Conservation (phyloP, 2,888 invertebrate genomes). For the Epirrita christyi region DNA sequence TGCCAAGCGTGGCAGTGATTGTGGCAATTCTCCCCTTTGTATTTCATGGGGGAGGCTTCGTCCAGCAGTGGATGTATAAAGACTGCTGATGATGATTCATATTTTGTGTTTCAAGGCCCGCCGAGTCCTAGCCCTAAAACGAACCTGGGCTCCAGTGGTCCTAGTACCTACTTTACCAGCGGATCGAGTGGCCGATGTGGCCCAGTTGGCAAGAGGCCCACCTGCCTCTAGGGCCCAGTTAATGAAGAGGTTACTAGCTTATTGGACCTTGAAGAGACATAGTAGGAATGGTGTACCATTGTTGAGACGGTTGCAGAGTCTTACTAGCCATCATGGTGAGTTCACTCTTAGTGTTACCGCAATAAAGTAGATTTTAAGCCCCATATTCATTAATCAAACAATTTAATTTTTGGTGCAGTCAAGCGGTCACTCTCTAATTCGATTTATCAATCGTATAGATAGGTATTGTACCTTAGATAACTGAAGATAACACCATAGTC, state of each 20-base stretch:
- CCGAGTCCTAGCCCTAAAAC: constrained; percentile 94
- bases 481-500: too few relatives aligned
- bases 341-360: constrained; percentile 2
- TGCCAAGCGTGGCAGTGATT: too few relatives aligned
- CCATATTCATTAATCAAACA: too few relatives aligned
- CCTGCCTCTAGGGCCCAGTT: constrained; percentile 92
- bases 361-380: too few relatives aligned
- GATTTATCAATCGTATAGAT: too few relatives aligned
- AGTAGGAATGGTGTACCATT: constrained; percentile 98
- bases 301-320: constrained; percentile 86
- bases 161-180: constrained; percentile 97
- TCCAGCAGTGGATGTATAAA: too few relatives aligned
- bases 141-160: constrained; percentile 95
- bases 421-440: too few relatives aligned
- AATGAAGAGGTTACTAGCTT: constrained; percentile 95
- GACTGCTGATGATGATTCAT: neutral
- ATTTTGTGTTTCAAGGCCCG: constrained; percentile 82
- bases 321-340: constrained; percentile 63
- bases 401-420: too few relatives aligned
- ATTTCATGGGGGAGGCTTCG: too few relatives aligned
- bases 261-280: constrained; percentile 98
- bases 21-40: too few relatives aligned
- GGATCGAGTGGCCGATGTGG: constrained; percentile 94
- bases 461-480: too few relatives aligned
- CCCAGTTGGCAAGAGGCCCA: constrained; percentile 87